Conservation (phyloP, 1,140 invertebrate genomes). For the Aphidius gifuensis region DNA sequence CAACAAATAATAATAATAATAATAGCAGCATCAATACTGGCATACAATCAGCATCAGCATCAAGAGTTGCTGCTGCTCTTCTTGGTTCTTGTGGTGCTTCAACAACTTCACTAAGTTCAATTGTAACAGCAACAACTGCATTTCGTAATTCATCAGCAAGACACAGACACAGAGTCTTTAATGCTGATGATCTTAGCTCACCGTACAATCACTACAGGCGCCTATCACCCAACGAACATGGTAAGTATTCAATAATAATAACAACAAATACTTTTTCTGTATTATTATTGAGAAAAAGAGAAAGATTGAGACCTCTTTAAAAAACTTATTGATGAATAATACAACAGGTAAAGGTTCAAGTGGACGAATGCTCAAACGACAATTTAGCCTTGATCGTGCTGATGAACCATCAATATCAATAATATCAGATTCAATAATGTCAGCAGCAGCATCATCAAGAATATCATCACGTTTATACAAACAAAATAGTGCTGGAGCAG, state of each 20-base stretch:
- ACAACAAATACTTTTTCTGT: background rate
- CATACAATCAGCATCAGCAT: constrained; percentile 51
- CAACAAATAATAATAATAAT: no score
- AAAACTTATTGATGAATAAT: background rate
- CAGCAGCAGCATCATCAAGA: constrained; percentile 29
- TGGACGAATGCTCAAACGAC: constrained; percentile 60
- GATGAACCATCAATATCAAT: constrained; percentile 53
- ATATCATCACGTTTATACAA: constrained; percentile 58
- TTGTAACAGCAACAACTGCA: constrained; percentile 37
- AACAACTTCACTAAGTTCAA: constrained; percentile 51
- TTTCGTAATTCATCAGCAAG: constrained; percentile 39
- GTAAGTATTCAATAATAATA: constrained; percentile 23
- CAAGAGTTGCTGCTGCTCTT: constrained; percentile 56
- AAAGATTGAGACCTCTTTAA: no score
- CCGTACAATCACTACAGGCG: constrained; percentile 71
- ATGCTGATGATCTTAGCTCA: constrained; percentile 65
- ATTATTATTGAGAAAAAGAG: background rate
- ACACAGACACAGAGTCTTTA: constrained; percentile 49
- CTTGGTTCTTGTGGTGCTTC: constrained; percentile 51
- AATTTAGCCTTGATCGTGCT: constrained; percentile 69
- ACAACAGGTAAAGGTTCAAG: constrained; percentile 34
- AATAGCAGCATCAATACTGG: background rate
- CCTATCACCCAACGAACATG: constrained; percentile 65
- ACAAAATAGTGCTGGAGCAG: constrained; percentile 69
- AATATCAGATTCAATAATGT: constrained; percentile 21